Base-by-base conservation (phyloP, 2,113 vertebrate genomes). In the Tylochromis polylepis region DNA sequence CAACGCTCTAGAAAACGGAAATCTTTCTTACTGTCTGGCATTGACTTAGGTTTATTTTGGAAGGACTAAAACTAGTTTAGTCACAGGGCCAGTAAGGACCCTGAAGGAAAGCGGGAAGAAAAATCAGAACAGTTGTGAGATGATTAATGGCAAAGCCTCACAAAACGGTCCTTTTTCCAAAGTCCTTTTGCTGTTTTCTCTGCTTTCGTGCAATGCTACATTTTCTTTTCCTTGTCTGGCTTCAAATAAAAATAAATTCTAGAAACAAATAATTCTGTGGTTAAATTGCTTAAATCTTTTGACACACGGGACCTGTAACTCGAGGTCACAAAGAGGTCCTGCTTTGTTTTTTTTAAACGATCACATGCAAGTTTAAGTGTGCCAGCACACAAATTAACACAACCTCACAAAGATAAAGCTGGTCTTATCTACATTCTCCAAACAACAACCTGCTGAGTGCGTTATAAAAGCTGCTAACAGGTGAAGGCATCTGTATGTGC, bases 381-480 rank as follows among this genome's bases (percentile, higher is more conserved):
- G 38, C 3, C 34, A 29, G 1, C 24, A 58, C 46, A 85, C 22
- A 51, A 27, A 56, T 72, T 46, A 14, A 59, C 79, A 24, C 31
- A 75, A 34, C 84, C 81, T 41, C 16, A 84, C 38, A 20, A 78
- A 41, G 49, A 36, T 67, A 51, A 62, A 51, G 12, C 31, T 81
- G 57, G 11, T 85, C 16, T 11, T 60, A 6, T 85, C 27, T 60
- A 36, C 59, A 84, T 85, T 87, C 67, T 80, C 84, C 41, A 77
- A 36, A 87, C 41, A 41, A 75, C 46, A 57, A 88, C 85, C 24
- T 84, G 83, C 81, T 79, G 83, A 88, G 88, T 41, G 77, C 5
- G 49, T 83, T 82, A 87, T 83, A 41, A 82, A 24, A 1, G 22
- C 18, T 11, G 46, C 12, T 91, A 84, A 91, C 88, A 90, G 79